A percentile compares a stretch with the other conserved stretches of the same genome.
Conservation (phyloP, 2,113 vertebrate species). For the Probosciger aterrimus region DNA sequence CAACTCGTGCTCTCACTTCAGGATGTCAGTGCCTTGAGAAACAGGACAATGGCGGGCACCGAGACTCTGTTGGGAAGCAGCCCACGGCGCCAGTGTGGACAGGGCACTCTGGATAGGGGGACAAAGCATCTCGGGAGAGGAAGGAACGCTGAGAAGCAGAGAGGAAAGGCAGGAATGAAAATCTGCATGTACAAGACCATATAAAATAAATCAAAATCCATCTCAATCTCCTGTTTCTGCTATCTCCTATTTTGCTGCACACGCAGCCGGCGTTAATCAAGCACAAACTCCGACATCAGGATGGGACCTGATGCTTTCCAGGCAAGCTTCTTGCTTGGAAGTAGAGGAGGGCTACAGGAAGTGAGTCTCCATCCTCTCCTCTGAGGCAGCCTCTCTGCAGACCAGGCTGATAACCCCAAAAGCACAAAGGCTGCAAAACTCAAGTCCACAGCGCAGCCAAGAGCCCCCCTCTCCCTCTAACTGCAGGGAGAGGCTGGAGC, state of each 20-base stretch:
- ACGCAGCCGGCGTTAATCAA: neutral
- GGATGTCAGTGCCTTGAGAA: conserved; percentile 69
- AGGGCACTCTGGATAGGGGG: conserved; percentile 66
- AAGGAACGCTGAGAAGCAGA: conserved; percentile 73
- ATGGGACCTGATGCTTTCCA: neutral
- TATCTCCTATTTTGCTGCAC: neutral
- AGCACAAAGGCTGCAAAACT: neutral
- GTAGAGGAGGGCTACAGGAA: neutral
- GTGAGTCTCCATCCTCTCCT: neutral
- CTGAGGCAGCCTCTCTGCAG: neutral
- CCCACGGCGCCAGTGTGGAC: conserved; percentile 64
- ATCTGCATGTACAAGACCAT: conserved; percentile 46
- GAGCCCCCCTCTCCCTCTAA: neutral
- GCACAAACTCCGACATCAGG: neutral
- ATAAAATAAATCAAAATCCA: conserved; percentile 7
- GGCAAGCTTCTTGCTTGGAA: neutral
- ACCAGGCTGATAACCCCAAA: neutral
- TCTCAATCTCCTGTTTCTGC: conserved; percentile 12
- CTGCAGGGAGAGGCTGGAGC: neutral
- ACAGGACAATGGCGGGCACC: conserved; percentile 71
- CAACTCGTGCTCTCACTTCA: conserved; percentile 71
- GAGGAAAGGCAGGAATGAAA: conserved; percentile 73
- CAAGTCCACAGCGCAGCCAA: neutral
- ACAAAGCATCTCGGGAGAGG: conserved; percentile 71
- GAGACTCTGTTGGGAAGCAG: conserved; percentile 68